These are phyloP conservation scores for Huso huso DNA, from an alignment of 2,797 vertebrate species.

Conservation along the genomic window DNA sequence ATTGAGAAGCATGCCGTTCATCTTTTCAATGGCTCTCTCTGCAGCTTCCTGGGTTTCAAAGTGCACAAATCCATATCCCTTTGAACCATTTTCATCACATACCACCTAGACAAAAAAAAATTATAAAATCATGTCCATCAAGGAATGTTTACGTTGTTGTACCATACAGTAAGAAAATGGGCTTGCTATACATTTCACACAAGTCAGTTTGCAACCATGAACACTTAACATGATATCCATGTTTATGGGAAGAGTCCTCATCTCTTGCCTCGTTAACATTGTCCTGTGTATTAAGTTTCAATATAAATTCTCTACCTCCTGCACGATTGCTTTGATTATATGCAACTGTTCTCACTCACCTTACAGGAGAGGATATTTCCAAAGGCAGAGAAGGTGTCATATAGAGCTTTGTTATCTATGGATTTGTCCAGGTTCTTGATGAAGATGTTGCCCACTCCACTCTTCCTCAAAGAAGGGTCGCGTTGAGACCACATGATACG, in stretches of 20 bases:
- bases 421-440: conserved; percentile 99
- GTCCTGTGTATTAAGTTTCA: no score
- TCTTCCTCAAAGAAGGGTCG: conserved; percentile 94
- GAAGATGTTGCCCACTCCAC: conserved; percentile 96
- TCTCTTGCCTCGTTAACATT: no score
- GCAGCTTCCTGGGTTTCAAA: conserved; percentile 98
- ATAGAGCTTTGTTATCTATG: conserved; percentile 97
- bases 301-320: no score
- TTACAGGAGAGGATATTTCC: conserved; percentile 98
- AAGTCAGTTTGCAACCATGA: no score
- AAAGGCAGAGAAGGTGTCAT: conserved; percentile 98
- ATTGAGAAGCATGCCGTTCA: conserved; percentile 99
- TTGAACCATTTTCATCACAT: conserved; percentile 75
- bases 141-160: no score
- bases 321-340: no score
- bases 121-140: no score
- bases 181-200: no score
- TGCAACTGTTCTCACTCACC: conserved; percentile 50
- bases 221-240: no score
- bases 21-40: conserved; percentile 98
- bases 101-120: conserved; percentile 53
- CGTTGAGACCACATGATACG: conserved; percentile 99
- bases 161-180: no score
- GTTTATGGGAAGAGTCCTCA: no score
- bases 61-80: conserved; percentile 89